Evolutionary conservation across 2,888 invertebrate species (phyloP), one percentile per base, ranked within the genome.

Genomic region (Dendrolimus pini): DNA sequence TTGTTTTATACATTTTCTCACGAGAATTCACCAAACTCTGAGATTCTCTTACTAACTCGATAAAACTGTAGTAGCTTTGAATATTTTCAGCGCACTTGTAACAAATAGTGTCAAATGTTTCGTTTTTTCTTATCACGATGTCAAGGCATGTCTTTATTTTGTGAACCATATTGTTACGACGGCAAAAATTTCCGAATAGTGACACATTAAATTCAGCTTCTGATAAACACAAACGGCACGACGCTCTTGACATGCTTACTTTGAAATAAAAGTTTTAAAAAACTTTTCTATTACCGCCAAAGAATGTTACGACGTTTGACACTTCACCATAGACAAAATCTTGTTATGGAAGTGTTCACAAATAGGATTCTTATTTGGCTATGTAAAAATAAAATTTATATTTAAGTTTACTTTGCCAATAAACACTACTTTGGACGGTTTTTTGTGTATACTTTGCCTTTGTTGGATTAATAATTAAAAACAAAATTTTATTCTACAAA

Each of bases 361-460:
- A 61, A 58, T 63, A 59, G 58, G 54, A 58, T 56, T 60, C 56
- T 55, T 64, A 64, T 61, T 62, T 53, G 61, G 64, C 54, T 62
- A 13, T 55, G 18, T 53, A 52, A 55, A 61, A 59, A 59, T 41
- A 56, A 41, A 47, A 9, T 0, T 47, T 10, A 12, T 12, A 47
- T 47, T 47, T 12, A 47, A 47, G 47, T 63, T 61, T 64, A 67
- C 30, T 67, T 72, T 72, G 79, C 78, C 77, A 81, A 80, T 70
- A 80, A 80, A 79, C 74, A 77, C 80, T 84, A 82, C 74, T 65
- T 71, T 85, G 88, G 88, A 88, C 88, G 88, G 87, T 76, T 82
- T 68, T 66, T 77, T 72, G 70, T 75, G 82, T 84, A 84, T 82
- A 84, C 80, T 71, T 77, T 77, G 76, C 71, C 71, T 67, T 77